Conservation (phyloP, 2,113 vertebrate genomes). For the Ornithorhynchus anatinus region DNA sequence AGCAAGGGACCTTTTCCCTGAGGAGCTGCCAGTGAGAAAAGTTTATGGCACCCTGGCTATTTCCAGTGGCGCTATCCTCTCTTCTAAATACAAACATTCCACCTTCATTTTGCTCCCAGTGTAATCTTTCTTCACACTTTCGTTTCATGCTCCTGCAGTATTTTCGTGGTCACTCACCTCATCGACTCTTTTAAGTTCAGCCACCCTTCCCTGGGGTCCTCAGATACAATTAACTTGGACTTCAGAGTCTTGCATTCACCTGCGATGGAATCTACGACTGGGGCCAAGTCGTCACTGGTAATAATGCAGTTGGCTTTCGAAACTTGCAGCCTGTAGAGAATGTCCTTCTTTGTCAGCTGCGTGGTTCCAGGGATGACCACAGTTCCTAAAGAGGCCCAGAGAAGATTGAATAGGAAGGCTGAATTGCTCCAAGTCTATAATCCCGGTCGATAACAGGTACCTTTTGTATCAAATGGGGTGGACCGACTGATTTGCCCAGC, state of each 20-base stretch:
- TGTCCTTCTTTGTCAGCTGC: slow-evolving; percentile 79
- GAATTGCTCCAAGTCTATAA: not conserved
- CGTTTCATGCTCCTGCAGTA: not conserved
- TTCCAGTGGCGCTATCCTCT: too few relatives aligned
- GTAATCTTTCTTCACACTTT: too few relatives aligned
- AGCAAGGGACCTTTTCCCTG: not conserved
- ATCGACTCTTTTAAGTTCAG: slow-evolving; percentile 68
- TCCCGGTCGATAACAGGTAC: too few relatives aligned
- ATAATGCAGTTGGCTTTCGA: slow-evolving; percentile 79
- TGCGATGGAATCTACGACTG: slow-evolving; percentile 67
- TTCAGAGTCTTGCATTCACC: slow-evolving; percentile 69
- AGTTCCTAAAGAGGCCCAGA: slow-evolving; percentile 47
- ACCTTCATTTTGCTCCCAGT: too few relatives aligned
- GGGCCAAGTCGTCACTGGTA: slow-evolving; percentile 70
- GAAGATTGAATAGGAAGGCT: not conserved
- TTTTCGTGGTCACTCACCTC: slow-evolving; percentile 61
- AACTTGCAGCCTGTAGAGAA: slow-evolving; percentile 72
- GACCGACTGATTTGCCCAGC: not conserved
- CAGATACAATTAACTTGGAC: slow-evolving; percentile 74
- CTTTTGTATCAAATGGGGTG: not conserved
- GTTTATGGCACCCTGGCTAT: too few relatives aligned
- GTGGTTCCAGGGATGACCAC: slow-evolving; percentile 78
- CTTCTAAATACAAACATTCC: too few relatives aligned
- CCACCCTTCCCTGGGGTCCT: slow-evolving; percentile 69
- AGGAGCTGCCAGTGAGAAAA: not conserved